phyloP scores from a whole-genome alignment of 2,888 invertebrate species.

The Nephrotoma flavescens region DNA sequence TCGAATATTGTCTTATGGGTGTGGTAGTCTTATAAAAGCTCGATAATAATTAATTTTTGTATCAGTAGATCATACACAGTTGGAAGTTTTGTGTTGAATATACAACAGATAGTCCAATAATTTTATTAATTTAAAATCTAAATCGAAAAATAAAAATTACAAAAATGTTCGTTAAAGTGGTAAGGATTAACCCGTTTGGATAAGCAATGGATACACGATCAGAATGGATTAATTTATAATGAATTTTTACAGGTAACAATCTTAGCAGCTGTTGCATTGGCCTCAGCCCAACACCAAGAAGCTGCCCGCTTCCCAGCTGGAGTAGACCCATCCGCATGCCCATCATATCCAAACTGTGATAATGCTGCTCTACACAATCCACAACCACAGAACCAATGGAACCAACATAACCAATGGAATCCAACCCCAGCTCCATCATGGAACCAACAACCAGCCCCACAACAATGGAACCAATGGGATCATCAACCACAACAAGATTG shows the following conservation, averaged over 20 bases:
- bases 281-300: slow-evolving; percentile 27
- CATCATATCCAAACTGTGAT: slow-evolving; percentile 37
- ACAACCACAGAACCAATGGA: slow-evolving; percentile 23
- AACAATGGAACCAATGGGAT: slow-evolving; percentile 14
- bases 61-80: slow-evolving; percentile 14
- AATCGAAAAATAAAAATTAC: slow-evolving; percentile 10
- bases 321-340: slow-evolving; percentile 35
- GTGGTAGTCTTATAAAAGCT: slow-evolving; percentile 6
- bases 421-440: slow-evolving; percentile 14
- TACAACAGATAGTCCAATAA: slow-evolving; percentile 28
- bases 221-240: not conserved
- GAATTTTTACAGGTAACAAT: not conserved
- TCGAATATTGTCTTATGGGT: slow-evolving; percentile 5
- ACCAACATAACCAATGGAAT: slow-evolving; percentile 20
- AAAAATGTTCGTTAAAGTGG: slow-evolving; percentile 32
- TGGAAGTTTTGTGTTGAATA: slow-evolving; percentile 28
- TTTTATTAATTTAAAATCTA: slow-evolving; percentile 6
- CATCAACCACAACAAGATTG: slow-evolving; percentile 8
- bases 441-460: slow-evolving; percentile 13
- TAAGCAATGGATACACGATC: not conserved
- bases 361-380: slow-evolving; percentile 31
- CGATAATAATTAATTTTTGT: not conserved
- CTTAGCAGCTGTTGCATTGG: slow-evolving; percentile 19
- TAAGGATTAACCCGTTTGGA: slow-evolving; percentile 18
- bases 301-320: slow-evolving; percentile 35